Conservation (phyloP, 1,140 invertebrate species). For the Platyura marginata region DNA sequence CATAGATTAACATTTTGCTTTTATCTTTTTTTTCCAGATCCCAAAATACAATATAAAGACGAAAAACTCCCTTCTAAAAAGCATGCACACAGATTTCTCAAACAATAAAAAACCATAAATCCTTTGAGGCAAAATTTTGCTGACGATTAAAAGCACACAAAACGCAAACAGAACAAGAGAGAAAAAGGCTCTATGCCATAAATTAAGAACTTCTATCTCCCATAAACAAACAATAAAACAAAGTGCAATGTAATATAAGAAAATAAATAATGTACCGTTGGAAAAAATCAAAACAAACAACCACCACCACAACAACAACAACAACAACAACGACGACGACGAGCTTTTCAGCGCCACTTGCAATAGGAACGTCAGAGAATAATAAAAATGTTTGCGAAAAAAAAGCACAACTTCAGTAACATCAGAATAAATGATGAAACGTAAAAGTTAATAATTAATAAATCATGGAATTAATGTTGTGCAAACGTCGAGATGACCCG, state of each 20-base stretch:
- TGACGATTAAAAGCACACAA: neutral
- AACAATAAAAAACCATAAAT: neutral
- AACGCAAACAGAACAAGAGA: neutral
- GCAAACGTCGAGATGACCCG: neutral
- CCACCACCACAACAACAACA: too few species aligned
- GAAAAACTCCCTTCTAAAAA: neutral
- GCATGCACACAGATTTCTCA: neutral
- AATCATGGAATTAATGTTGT: neutral
- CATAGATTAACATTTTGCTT: too few species aligned
- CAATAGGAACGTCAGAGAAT: too few species aligned
- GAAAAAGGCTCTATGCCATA: neutral
- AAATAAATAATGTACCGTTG: neutral
- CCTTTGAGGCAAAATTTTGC: neutral
- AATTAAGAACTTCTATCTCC: neutral
- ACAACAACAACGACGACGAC: too few species aligned
- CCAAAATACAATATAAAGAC: too few species aligned
- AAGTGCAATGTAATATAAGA: neutral
- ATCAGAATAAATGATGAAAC: neutral
- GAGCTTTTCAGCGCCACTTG: too few species aligned
- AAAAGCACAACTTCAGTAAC: too few species aligned
- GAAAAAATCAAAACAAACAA: too few species aligned
- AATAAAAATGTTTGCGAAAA: too few species aligned
- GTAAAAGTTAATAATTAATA: neutral
- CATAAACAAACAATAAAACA: neutral
- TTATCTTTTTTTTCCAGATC: too few species aligned